These are phyloP conservation scores for Argopecten irradians DNA, from an alignment of 1,140 invertebrate genomes.

Conservation along the genomic window DNA sequence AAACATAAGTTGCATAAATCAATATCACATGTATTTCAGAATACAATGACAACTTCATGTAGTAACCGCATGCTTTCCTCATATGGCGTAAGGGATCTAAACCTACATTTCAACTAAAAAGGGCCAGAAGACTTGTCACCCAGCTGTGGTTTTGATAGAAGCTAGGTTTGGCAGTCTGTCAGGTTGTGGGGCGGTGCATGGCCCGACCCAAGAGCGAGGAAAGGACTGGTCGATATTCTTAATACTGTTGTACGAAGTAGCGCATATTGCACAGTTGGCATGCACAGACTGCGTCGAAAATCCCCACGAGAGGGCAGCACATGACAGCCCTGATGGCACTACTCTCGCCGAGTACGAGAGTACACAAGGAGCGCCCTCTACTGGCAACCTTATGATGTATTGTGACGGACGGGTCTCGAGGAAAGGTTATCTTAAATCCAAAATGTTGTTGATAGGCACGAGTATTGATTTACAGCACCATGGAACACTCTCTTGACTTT, in stretches of 20 bases:
- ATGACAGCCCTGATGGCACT: not conserved
- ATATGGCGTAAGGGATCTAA: not conserved
- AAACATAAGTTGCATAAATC: not conserved
- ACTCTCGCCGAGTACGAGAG: not conserved
- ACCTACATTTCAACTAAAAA: not conserved
- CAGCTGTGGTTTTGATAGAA: constrained; percentile 3
- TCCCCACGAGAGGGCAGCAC: not conserved
- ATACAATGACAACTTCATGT: not conserved
- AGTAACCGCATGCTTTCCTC: not conserved
- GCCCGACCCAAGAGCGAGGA: not conserved
- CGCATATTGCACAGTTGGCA: constrained; percentile 12
- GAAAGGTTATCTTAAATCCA: too few species aligned
- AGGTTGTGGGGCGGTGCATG: not conserved
- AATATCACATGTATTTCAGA: not conserved
- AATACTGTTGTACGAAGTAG: not conserved
- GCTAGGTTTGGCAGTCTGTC: not conserved
- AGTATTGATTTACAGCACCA: too few species aligned
- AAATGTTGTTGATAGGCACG: too few species aligned
- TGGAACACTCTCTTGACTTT: too few species aligned
- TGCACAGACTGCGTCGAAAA: not conserved
- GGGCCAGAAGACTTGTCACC: not conserved
- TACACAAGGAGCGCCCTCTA: not conserved
- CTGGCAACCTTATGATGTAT: not conserved
- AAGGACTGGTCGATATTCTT: not conserved
- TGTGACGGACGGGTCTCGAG: too few species aligned